phyloP scores from a whole-genome alignment of 2,797 vertebrate species.

The Allochrocebus solatus region DNA sequence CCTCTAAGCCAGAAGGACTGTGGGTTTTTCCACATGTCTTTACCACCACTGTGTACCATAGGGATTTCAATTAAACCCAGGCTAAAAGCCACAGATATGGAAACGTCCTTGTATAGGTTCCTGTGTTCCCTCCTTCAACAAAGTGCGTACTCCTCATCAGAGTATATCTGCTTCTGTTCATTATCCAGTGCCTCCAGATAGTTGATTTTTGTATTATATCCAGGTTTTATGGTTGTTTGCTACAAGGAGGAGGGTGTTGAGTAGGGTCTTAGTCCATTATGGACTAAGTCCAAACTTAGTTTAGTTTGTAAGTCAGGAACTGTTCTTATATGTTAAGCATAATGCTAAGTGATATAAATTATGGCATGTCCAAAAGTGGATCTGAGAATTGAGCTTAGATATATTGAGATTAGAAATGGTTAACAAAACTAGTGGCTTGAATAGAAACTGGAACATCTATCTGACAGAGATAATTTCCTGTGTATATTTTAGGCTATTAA shows the following conservation, averaged over 20 bases:
- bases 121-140: neutral
- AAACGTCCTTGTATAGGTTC: neutral
- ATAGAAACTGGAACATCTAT: slow-evolving; percentile 6
- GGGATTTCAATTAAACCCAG: neutral
- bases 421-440: neutral
- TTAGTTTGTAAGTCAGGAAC: neutral
- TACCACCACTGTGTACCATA: neutral
- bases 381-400: neutral
- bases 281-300: neutral
- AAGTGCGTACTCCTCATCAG: neutral
- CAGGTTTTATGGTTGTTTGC: neutral
- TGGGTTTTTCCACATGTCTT: neutral
- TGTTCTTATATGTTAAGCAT: neutral
- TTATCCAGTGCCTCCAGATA: neutral
- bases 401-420: neutral
- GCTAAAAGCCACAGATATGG: neutral
- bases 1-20: neutral
- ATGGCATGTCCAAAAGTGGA: neutral
- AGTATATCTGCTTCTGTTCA: neutral
- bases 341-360: neutral
- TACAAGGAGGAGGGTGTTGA: rapidly evolving
- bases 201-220: neutral
- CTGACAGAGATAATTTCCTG: neutral
- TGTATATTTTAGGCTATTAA: neutral
- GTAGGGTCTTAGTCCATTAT: neutral